Evolutionary conservation across 2,888 invertebrate genomes (phyloP), one percentile per base, ranked within the genome.

Genomic region (Isotomurus palustris): DNA sequence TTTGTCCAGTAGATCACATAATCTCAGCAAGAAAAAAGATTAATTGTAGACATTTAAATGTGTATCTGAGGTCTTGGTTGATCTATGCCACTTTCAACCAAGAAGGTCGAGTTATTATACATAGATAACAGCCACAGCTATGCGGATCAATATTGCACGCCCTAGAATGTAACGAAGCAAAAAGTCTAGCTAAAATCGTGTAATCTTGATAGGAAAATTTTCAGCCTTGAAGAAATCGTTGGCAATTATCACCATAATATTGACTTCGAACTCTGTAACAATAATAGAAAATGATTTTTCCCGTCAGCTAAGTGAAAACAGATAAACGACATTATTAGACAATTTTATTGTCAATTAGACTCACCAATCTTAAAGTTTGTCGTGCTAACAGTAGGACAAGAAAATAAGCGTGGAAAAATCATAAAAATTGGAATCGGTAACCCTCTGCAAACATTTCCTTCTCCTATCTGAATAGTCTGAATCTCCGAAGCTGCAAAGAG

Each of bases 401-500:
- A 91, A 78, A 96, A 97, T 49, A 96, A 81, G 48, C 96, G 79
- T 52, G 96, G 96, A 76, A 96, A 88, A 73, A 95, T 85, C 94
- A 96, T 94, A 78, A 90, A 84, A 73, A 96, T 88, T 28, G 95
- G 94, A 72, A 97, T 83, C 66, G 85, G 82, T 45, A 93, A 78
- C 64, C 85, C 85, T 58, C 87, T 83, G 51, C 84, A 81, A 52
- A 92, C 85, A 78, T 95, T 91, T 28, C 96, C 96, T 73, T 91
- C 92, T 1, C 91, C 93, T 62, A 96, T 87, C 81, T 97, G 96
- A 74, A 97, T 93, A 75, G 94, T 96, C 80, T 96, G 96, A 70
- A 97, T 91, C 82, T 97, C 96, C 8, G 95, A 96, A 19, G 93
- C 94, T 91, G 75, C 56, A 50, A 43, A 36, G 28, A 21, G 27